phyloP scores from a whole-genome alignment of 2,888 invertebrate genomes.

The Drosophila formosana region DNA sequence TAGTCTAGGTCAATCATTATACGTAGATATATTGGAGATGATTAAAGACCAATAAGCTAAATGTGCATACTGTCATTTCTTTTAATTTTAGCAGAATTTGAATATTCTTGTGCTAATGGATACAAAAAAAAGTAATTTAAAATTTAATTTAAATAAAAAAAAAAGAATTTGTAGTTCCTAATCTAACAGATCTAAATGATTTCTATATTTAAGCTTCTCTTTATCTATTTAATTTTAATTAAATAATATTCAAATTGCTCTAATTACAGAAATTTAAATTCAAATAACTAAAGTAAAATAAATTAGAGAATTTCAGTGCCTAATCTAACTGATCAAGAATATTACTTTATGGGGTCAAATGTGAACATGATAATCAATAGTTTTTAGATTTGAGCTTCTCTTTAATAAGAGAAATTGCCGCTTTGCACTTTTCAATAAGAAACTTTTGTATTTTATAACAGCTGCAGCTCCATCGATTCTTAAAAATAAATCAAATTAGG shows the following conservation, averaged over 20 bases:
- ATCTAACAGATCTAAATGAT: not conserved
- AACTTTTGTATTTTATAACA: not conserved
- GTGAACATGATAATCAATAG: not conserved
- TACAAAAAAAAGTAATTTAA: not conserved
- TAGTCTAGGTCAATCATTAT: conserved; percentile 44
- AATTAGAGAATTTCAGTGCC: no score
- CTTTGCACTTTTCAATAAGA: not conserved
- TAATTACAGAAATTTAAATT: no score
- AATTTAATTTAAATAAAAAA: not conserved
- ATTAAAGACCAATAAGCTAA: conserved; percentile 58
- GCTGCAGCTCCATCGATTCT: not conserved
- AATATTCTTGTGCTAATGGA: no score
- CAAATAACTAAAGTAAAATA: no score
- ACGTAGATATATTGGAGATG: conserved; percentile 31
- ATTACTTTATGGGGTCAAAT: no score
- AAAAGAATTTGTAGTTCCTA: not conserved
- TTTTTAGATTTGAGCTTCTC: not conserved
- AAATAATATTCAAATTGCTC: no score
- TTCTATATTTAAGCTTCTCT: no score
- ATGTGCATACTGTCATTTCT: conserved; percentile 40
- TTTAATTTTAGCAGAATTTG: no score
- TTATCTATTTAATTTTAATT: no score
- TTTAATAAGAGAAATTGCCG: conserved; percentile 4
- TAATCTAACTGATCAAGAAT: no score
- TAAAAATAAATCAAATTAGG: not conserved